phyloP scores from a whole-genome alignment of 2,113 vertebrate species.

The Labrus mixtus region DNA sequence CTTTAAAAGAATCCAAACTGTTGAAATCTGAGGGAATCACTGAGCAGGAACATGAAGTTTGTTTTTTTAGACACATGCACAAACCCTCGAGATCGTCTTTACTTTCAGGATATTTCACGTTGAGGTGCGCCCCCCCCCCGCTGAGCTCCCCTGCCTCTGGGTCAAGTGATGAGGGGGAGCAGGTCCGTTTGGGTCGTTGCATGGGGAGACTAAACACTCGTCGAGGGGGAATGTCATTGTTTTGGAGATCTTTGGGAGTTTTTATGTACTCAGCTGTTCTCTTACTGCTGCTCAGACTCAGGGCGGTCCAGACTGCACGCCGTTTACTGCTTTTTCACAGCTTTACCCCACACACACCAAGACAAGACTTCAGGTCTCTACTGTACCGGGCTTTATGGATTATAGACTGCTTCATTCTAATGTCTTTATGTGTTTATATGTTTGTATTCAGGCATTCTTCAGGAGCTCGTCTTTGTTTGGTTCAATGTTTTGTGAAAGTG shows the following conservation, averaged over 20 bases:
- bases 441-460: no score
- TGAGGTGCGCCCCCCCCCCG: slow-evolving; percentile 35
- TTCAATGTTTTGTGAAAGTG: no score
- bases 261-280: slow-evolving; percentile 95
- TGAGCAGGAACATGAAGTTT: slow-evolving; percentile 14
- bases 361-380: background rate
- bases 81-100: slow-evolving; percentile 29
- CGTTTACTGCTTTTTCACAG: slow-evolving; percentile 86
- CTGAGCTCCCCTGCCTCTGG: slow-evolving; percentile 88
- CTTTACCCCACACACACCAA: slow-evolving; percentile 81
- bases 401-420: background rate
- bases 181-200: slow-evolving; percentile 86
- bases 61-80: slow-evolving; percentile 36
- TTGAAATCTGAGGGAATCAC: no score
- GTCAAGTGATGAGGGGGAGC: slow-evolving; percentile 91
- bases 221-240: slow-evolving; percentile 92
- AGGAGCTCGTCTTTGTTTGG: no score
- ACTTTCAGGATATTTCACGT: slow-evolving; percentile 23
- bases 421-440: no score
- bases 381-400: no score
- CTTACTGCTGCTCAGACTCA: slow-evolving; percentile 67
- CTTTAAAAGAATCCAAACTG: no score
- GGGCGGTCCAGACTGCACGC: slow-evolving; percentile 87
- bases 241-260: slow-evolving; percentile 91
- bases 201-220: slow-evolving; percentile 96